Percentiles rank a stretch among this genome's conserved stretches.
phyloP scores from a whole-genome alignment of 2,113 vertebrate genomes.

The Neoarius graeffei region DNA sequence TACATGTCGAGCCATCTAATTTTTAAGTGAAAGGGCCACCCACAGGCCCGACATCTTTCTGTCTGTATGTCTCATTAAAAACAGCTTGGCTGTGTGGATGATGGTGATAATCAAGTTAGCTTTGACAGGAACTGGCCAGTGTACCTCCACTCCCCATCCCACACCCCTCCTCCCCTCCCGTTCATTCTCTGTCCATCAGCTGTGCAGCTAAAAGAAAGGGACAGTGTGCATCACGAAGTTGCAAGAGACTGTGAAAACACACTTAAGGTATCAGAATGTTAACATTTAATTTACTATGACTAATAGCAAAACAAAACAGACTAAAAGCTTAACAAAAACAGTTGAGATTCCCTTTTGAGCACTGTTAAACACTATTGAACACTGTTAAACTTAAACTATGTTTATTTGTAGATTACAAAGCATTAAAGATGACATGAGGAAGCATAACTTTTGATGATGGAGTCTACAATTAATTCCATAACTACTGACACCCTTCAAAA shows the following conservation, averaged over 20 bases:
- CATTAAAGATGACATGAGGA: not conserved
- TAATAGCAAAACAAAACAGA: no score
- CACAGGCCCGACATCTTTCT: slow-evolving; percentile 72
- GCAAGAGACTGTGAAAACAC: not conserved
- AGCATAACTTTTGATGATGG: not conserved
- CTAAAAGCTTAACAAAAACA: not conserved
- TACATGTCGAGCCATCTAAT: slow-evolving; percentile 70
- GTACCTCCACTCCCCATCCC: not conserved
- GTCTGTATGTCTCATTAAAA: slow-evolving; percentile 77
- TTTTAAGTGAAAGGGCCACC: slow-evolving; percentile 78
- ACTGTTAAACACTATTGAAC: not conserved
- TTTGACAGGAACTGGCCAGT: slow-evolving; percentile 54
- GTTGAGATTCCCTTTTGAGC: not conserved
- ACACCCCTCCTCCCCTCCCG: slow-evolving; percentile 5
- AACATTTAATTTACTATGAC: not conserved
- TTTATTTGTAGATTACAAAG: not conserved
- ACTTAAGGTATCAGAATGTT: not conserved
- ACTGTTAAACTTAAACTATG: not conserved
- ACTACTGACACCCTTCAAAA: not conserved
- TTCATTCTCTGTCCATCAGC: slow-evolving; percentile 63
- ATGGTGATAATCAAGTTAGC: slow-evolving; percentile 62
- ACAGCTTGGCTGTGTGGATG: slow-evolving; percentile 49
- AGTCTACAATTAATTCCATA: not conserved
- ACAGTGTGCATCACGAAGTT: not conserved
- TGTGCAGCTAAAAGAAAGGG: slow-evolving; percentile 17